phyloP scores from a whole-genome alignment of 2,888 invertebrate genomes.

The Nebria salina region DNA sequence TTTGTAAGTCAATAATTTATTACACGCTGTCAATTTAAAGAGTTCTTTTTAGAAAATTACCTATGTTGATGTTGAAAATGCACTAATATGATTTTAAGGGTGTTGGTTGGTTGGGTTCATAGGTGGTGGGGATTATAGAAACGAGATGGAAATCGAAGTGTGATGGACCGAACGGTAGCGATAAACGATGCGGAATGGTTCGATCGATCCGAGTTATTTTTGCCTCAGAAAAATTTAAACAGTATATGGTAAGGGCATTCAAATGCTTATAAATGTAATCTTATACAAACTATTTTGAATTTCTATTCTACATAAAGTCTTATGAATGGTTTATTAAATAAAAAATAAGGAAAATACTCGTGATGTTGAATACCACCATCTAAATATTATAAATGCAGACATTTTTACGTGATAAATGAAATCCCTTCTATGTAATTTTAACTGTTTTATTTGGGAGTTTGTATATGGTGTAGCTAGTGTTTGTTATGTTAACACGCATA shows the following conservation, averaged over 20 bases:
- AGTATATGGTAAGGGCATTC: constrained; percentile 5
- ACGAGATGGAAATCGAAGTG: constrained; percentile 12
- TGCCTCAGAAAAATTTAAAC: constrained; percentile 19
- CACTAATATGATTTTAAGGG: not conserved
- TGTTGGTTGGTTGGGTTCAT: constrained; percentile 1
- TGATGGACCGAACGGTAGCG: constrained; percentile 12
- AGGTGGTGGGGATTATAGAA: not conserved
- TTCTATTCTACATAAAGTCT: not conserved
- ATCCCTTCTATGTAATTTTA: too few species aligned
- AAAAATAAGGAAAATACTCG: too few species aligned
- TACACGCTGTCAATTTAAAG: not conserved
- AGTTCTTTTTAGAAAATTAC: not conserved
- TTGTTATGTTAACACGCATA: too few species aligned
- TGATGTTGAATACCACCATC: too few species aligned
- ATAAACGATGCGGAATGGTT: constrained; percentile 10
- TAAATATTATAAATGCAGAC: too few species aligned
- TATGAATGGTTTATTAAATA: too few species aligned
- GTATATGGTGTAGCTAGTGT: too few species aligned
- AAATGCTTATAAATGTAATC: constrained; percentile 1
- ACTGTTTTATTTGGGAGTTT: too few species aligned
- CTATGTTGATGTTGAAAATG: not conserved
- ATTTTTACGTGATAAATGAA: too few species aligned
- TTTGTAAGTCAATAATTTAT: not conserved
- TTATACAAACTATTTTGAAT: constrained; percentile 7
- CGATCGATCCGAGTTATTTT: constrained; percentile 3